Conservation (phyloP, 2,888 invertebrate genomes). For the Hirtodrosophila duncani region DNA sequence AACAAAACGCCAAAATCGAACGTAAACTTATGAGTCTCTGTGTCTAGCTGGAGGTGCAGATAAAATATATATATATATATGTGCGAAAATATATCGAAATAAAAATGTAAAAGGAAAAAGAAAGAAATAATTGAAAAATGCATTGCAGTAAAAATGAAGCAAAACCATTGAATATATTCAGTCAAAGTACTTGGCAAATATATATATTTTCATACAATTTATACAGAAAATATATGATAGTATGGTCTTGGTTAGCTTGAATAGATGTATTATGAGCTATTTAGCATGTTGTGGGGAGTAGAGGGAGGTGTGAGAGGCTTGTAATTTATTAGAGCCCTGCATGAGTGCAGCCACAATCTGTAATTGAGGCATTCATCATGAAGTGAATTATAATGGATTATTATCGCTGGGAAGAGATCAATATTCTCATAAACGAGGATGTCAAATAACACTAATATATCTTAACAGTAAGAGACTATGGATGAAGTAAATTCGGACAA, state of each 20-base stretch:
- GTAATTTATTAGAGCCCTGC: constrained; percentile 1
- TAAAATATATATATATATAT: not conserved
- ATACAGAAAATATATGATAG: constrained; percentile 23
- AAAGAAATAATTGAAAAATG: constrained; percentile 57
- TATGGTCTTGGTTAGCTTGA: constrained; percentile 12
- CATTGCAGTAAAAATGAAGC: constrained; percentile 58
- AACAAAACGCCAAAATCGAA: constrained; percentile 58
- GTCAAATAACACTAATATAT: no score
- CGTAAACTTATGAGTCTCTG: constrained; percentile 59
- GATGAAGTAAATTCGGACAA: no score
- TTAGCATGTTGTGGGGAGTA: constrained; percentile 2
- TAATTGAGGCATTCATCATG: no score
- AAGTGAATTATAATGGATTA: no score
- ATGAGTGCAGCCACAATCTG: no score
- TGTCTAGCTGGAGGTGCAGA: constrained; percentile 17
- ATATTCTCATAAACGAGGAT: no score
- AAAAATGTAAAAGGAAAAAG: constrained; percentile 37
- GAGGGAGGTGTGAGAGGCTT: not conserved
- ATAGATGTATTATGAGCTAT: constrained; percentile 24
- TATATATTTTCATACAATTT: constrained; percentile 41
- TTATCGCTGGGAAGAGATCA: no score
- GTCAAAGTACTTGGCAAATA: no score
- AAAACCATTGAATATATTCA: constrained; percentile 26
- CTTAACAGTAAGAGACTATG: no score
- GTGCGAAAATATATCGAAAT: constrained; percentile 26